Conservation (phyloP, 1,140 invertebrate species). For the Papilio xuthus region DNA sequence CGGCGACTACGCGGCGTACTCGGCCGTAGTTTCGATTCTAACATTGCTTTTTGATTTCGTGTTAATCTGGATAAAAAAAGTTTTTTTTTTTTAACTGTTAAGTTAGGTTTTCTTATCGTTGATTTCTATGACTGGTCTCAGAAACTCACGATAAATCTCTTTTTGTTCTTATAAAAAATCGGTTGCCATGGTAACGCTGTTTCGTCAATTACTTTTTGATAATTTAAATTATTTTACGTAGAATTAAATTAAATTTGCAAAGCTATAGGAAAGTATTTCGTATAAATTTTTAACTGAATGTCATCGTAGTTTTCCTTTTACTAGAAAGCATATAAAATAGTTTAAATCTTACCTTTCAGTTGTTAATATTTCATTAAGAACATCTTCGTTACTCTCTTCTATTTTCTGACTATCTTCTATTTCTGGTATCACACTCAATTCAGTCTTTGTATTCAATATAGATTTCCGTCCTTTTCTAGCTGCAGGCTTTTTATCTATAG, state of each 20-base stretch:
- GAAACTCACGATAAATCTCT: no score
- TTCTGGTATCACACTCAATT: conserved; percentile 79
- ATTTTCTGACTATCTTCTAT: conserved; percentile 53
- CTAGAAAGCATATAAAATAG: conserved; percentile 38
- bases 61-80: conserved; percentile 57
- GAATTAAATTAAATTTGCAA: no score
- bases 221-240: no score
- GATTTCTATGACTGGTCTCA: no score
- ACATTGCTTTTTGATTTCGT: conserved; percentile 62
- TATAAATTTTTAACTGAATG: no score
- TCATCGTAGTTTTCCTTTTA: no score
- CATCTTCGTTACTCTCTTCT: conserved; percentile 44
- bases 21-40: conserved; percentile 60
- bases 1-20: conserved; percentile 40
- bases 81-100: neutral
- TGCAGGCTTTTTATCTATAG: conserved; percentile 46
- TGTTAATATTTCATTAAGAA: conserved; percentile 58
- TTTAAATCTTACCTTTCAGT: conserved; percentile 59
- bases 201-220: no score
- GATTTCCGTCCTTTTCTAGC: conserved; percentile 65
- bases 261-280: no score
- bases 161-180: no score
- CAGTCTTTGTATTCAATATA: conserved; percentile 60
- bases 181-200: no score
- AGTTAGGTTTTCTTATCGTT: no score